Percentiles rank a stretch among this genome's conserved stretches.
phyloP scores from a whole-genome alignment of 2,113 vertebrate species.

The Motacilla tschutschensis region DNA sequence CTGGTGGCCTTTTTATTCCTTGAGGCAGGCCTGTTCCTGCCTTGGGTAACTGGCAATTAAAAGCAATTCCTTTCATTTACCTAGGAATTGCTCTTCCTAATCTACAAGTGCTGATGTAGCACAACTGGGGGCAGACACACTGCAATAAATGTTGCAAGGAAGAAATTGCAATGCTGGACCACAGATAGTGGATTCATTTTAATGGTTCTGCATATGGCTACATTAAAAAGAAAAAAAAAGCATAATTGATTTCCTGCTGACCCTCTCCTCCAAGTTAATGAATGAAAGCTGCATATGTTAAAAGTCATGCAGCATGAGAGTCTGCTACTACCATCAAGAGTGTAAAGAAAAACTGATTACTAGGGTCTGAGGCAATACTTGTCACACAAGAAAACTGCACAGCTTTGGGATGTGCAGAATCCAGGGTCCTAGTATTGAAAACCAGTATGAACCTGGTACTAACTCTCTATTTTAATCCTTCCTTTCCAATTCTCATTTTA shows the following conservation, averaged over 20 bases:
- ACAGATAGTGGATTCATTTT: constrained; percentile 40
- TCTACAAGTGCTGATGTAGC: constrained; percentile 38
- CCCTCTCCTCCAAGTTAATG: constrained; percentile 42
- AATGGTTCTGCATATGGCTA: constrained; percentile 14
- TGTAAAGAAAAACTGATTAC: background rate
- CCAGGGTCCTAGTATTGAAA: background rate
- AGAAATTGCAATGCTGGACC: constrained; percentile 55
- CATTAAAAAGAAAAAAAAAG: background rate
- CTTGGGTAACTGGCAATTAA: background rate
- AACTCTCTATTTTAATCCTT: background rate
- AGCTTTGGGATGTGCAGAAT: background rate
- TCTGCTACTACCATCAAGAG: background rate
- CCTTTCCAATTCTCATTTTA: background rate
- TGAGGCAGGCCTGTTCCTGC: background rate
- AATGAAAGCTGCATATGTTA: constrained; percentile 29
- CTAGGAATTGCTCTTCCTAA: background rate
- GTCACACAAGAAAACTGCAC: background rate
- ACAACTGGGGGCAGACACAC: background rate
- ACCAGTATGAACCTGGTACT: background rate
- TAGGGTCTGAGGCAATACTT: background rate
- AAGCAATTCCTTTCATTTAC: background rate
- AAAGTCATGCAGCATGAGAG: background rate
- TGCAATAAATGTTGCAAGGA: constrained; percentile 24
- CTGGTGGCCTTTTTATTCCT: background rate
- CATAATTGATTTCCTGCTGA: constrained; percentile 49